Evolutionary conservation across 2,797 vertebrate species (phyloP), one percentile per base, ranked within the genome.

Genomic region (Antennarius maculatus): DNA sequence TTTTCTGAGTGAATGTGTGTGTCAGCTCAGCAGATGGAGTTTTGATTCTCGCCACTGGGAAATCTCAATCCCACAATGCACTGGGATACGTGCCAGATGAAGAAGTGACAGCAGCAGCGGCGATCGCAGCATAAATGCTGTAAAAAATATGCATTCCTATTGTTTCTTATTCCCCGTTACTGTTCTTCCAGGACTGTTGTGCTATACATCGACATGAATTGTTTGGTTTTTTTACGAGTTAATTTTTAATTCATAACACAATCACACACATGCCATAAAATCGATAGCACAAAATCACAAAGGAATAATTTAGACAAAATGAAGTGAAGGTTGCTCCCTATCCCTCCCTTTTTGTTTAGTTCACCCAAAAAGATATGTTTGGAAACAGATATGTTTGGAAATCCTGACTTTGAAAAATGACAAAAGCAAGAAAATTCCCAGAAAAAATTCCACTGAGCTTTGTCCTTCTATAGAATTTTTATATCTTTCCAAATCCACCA

Each of bases 11-110:
- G 67, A 14, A 47, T 61, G 52, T 73, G 62, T 75, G 31, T 68
- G 69, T 86, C 74, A 64, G 80, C 78, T 83, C 65, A 73, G 82
- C 88, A 88, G 88, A 89, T 87, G 87, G 86, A 85, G 83, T 79
- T 88, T 75, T 83, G 37, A 83, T 81, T 88, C 83, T 82, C 80
- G 84, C 83, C 76, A 71, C 74, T 84, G 90, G 90, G 88, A 90
- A 90, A 90, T 91, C 85, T 82, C 81, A 82, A 82, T 86, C 90
- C 89, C 86, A 91, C 84, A 91, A 91, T 90, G 86, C 88, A 89
- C 77, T 82, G 87, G 90, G 88, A 88, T 71, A 37, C 0, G 55
- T 29, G 88, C 88, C 90, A 92, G 86, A 86, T 46, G 77, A 80
- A 63, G 74, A 84, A 80, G 78, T 5, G 39, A 79, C 73, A 67